Base-by-base conservation (phyloP, 30 jellyfish, hydroid and myxozoan species). In the Cassiopea xamachana region DNA sequence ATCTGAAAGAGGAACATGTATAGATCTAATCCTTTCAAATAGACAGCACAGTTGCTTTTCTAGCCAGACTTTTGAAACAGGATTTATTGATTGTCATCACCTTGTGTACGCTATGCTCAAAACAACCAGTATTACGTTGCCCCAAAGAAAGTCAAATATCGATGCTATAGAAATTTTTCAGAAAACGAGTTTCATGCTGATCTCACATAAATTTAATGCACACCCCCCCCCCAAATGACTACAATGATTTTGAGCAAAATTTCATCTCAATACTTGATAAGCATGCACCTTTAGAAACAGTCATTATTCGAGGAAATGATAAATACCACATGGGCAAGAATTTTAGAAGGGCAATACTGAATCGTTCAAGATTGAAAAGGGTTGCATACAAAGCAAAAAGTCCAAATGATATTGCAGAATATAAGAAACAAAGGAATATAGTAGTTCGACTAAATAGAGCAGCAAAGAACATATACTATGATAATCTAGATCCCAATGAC, bases 21-120 rank as follows among this genome's bases (percentile, higher is more conserved):
- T 46, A 39, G 69, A 50, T 51, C 75, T 48, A 84, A 67, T 84
- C 64, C 79, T 69, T 39, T 46, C 92, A 84, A 84, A 69, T 50
- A 15, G 69, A 43, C 82, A 49, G 76, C 76, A 14, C 83, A 74
- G 83, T 45, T 74, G 83, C 83, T 74, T 74, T 74, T 45, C 61
- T 45, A 74, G 83, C 83, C 83, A 74, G 83, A 45, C 83, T 43
- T 74, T 74, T 74, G 83, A 74, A 74, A n/a, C 76, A 67, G 76
- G 1, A 4, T 67, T 67, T 2, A 67, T 15, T 67, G 76, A 67
- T 67, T 67, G 8, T 61, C 83, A 74, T 74, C 60, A 74, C 62
- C 83, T 74, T 43, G 83, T 74, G 83, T 15, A n/a, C 7, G n/a
- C 27, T 44, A 44, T 62, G 8, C 51, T 58, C 64, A 62, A 59